Evolutionary conservation across 2,888 invertebrate species (phyloP).

Genomic region (Diplazon laetatorius): DNA sequence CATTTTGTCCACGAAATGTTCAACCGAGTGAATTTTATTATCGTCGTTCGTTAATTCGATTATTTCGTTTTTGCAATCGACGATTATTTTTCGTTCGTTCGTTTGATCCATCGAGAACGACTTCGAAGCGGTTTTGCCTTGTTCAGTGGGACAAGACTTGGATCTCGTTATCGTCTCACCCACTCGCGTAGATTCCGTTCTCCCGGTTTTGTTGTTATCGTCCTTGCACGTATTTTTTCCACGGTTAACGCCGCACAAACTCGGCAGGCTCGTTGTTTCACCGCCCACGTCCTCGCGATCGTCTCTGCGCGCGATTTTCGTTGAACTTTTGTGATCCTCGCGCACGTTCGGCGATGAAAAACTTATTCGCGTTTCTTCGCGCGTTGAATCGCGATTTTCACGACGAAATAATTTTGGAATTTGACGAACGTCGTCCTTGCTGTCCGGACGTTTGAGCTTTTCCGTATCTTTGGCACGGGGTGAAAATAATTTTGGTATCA

Average conservation of each 20-base stretch:
- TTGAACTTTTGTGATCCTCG: slow-evolving; percentile 69
- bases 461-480: slow-evolving; percentile 76
- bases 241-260: slow-evolving; percentile 65
- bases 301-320: slow-evolving; percentile 72
- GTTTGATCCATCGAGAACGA: slow-evolving; percentile 55
- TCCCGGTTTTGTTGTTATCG: slow-evolving; percentile 70
- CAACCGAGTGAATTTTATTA: slow-evolving; percentile 51
- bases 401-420: slow-evolving; percentile 56
- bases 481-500: slow-evolving; percentile 79
- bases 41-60: slow-evolving; percentile 43
- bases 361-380: slow-evolving; percentile 55
- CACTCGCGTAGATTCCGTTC: slow-evolving; percentile 68
- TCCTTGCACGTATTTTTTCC: slow-evolving; percentile 69
- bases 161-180: slow-evolving; percentile 70
- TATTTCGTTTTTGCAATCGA: slow-evolving; percentile 16
- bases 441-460: slow-evolving; percentile 78
- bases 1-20: slow-evolving; percentile 45
- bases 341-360: slow-evolving; percentile 51
- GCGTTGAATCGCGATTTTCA: slow-evolving; percentile 11
- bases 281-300: slow-evolving; percentile 75
- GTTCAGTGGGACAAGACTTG: slow-evolving; percentile 68
- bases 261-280: slow-evolving; percentile 68
- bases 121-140: slow-evolving; percentile 62
- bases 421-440: slow-evolving; percentile 78
- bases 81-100: slow-evolving; percentile 48